phyloP scores from a whole-genome alignment of 2,113 vertebrate genomes.

The Trichechus manatus region DNA sequence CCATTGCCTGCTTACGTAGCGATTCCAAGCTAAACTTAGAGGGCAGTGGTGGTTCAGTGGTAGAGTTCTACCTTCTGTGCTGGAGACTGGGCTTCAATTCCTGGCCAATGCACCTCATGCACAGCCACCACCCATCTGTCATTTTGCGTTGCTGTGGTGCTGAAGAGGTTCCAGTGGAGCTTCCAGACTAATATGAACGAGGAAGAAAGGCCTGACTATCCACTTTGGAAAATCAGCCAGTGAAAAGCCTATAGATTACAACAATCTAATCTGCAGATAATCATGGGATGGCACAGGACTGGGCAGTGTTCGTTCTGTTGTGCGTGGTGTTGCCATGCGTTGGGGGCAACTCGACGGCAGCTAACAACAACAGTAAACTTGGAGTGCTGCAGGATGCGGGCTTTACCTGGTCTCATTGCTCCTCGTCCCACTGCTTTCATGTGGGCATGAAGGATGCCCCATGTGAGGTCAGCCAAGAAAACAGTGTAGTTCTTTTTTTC shows the following conservation, averaged over 20 bases:
- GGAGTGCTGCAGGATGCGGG: neutral
- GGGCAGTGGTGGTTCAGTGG: neutral
- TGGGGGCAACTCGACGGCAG: neutral
- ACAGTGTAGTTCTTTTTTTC: neutral
- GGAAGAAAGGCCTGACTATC: neutral
- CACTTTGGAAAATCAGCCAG: neutral
- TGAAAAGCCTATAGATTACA: neutral
- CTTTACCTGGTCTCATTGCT: neutral
- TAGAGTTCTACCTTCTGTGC: neutral
- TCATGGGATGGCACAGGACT: neutral
- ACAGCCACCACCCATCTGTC: neutral
- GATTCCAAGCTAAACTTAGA: neutral
- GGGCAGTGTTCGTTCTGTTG: neutral
- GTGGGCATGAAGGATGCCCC: rapidly evolving
- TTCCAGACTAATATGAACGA: neutral
- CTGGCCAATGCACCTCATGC: neutral
- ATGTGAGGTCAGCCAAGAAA: neutral
- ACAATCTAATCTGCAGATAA: neutral
- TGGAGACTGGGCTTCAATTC: neutral
- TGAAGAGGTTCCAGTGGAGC: neutral
- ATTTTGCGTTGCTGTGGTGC: neutral
- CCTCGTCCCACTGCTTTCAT: neutral
- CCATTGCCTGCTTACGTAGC: neutral
- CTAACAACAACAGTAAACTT: neutral
- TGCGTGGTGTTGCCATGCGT: neutral